These are phyloP conservation scores for Cyclargus thomasi DNA, from an alignment of 1,140 invertebrate species.

Conservation along the genomic window DNA sequence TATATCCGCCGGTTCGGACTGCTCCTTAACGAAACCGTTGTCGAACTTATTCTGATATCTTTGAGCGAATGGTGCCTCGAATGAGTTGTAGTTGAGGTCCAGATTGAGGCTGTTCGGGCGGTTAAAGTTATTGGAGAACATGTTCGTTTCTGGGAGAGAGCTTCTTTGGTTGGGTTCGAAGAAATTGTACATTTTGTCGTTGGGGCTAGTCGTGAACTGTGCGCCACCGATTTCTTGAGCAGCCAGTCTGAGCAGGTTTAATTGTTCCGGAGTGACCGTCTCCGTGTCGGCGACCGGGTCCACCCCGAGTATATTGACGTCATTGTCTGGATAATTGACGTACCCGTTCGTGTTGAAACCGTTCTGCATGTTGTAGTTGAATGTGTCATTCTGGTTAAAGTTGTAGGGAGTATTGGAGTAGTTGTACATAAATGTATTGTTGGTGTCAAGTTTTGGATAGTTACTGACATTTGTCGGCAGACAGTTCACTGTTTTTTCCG, in stretches of 20 bases:
- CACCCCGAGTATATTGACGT: conserved; percentile 45
- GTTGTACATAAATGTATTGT: conserved; percentile 38
- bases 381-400: conserved; percentile 46
- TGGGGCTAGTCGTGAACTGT: conserved; percentile 56
- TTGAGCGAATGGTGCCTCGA: conserved; percentile 40
- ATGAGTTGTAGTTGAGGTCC: conserved; percentile 51
- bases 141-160: conserved; percentile 53
- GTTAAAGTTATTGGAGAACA: conserved; percentile 50
- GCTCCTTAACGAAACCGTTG: conserved; percentile 44
- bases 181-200: conserved; percentile 63
- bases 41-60: conserved; percentile 55
- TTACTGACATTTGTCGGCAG: conserved; percentile 34
- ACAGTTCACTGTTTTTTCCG: conserved; percentile 52
- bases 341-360: conserved; percentile 53
- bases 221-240: conserved; percentile 68
- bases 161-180: conserved; percentile 69
- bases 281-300: conserved; percentile 46
- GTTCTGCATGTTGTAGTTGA: conserved; percentile 50
- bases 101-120: conserved; percentile 61
- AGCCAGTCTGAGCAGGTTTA: conserved; percentile 64
- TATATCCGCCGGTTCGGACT: conserved; percentile 47
- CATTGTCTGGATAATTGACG: conserved; percentile 53
- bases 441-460: conserved; percentile 47
- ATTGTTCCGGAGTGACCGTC: conserved; percentile 56
- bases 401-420: conserved; percentile 34